These are phyloP conservation scores for Hiodon tergisus DNA, from an alignment of 2,113 vertebrate genomes.

Conservation along the genomic window DNA sequence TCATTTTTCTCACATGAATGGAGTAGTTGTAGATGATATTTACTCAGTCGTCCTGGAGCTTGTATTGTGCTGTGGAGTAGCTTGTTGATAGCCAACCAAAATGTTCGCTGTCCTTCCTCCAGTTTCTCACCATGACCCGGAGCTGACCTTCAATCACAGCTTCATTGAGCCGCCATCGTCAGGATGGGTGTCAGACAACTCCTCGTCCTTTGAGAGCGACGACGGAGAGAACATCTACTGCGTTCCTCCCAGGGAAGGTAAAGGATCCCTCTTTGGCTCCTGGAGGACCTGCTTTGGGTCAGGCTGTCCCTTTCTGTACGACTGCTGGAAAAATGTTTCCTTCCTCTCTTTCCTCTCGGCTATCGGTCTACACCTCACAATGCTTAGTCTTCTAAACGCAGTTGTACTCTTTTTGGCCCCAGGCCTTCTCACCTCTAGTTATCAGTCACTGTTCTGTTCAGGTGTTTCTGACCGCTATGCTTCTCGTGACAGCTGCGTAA, in stretches of 20 bases:
- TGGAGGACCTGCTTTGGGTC: background rate
- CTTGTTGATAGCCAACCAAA: background rate
- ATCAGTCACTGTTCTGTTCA: too few species aligned
- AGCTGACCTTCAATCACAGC: conserved; percentile 93
- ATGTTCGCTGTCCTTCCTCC: conserved; percentile 18
- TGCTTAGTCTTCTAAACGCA: too few species aligned
- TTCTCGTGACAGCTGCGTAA: too few species aligned
- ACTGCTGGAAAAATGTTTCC: too few species aligned
- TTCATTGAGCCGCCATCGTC: conserved; percentile 88
- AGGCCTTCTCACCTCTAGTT: too few species aligned
- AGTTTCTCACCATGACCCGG: conserved; percentile 90
- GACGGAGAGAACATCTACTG: conserved; percentile 79
- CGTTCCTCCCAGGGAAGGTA: conserved; percentile 83
- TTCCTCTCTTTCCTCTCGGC: background rate
- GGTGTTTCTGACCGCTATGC: too few species aligned
- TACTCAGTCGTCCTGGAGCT: background rate
- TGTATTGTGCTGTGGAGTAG: background rate
- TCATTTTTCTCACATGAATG: too few species aligned
- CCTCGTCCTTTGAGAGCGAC: conserved; percentile 78
- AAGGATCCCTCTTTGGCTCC: background rate
- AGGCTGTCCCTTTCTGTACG: background rate
- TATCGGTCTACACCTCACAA: too few species aligned
- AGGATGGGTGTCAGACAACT: conserved; percentile 83
- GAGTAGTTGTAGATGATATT: background rate
- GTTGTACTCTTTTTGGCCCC: too few species aligned